Conservation (phyloP, 2,888 invertebrate genomes). For the Acrobasis suavella region DNA sequence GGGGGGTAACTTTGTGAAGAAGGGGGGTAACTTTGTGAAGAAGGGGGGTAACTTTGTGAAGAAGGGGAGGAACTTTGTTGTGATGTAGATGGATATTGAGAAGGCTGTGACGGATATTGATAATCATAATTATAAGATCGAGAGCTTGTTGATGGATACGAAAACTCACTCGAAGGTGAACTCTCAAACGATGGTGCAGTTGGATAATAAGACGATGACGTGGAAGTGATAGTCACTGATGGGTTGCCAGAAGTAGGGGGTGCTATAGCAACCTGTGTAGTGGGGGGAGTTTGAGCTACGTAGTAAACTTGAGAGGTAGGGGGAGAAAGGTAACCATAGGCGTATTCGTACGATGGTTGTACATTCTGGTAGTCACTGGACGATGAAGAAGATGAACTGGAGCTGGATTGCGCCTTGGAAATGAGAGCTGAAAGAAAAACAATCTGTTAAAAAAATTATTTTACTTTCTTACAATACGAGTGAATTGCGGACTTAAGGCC, state of each 20-base stretch:
- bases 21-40: not conserved
- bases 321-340: conserved; percentile 38
- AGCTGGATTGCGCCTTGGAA: conserved; percentile 36
- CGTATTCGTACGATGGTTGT: conserved; percentile 40
- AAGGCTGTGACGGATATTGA: not conserved
- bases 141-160: conserved; percentile 38
- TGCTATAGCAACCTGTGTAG: conserved; percentile 38
- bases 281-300: conserved; percentile 42
- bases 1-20: not conserved
- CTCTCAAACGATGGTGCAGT: conserved; percentile 29
- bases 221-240: conserved; percentile 37
- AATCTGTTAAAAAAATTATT: too few species aligned
- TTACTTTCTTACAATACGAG: too few species aligned
- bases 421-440: conserved; percentile 41
- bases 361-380: conserved; percentile 37
- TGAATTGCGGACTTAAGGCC: too few species aligned
- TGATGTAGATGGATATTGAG: conserved; percentile 22
- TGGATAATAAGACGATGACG: conserved; percentile 28
- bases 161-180: conserved; percentile 38
- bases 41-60: conserved; percentile 2
- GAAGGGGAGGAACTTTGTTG: conserved; percentile 15
- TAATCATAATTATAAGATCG: conserved; percentile 39
- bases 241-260: conserved; percentile 39
- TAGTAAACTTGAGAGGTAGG: conserved; percentile 47
- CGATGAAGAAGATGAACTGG: conserved; percentile 35